Conservation (phyloP, 1,140 invertebrate genomes). For the Steinernema khuongi region DNA sequence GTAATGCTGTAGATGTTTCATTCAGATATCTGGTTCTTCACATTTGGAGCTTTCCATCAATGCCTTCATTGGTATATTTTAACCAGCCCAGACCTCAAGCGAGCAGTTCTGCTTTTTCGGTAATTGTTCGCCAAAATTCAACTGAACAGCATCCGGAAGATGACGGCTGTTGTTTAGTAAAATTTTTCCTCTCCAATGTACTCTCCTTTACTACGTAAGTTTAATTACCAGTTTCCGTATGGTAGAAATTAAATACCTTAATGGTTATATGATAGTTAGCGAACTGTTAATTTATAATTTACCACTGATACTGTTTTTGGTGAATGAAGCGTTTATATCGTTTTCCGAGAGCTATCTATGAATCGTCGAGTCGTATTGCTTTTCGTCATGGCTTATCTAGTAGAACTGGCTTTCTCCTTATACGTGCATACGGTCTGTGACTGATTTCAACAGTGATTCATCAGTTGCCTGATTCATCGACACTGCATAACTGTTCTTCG, state of each 20-base stretch:
- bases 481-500: conserved; percentile 21
- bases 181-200: conserved; percentile 50
- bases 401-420: conserved; percentile 19
- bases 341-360: not conserved
- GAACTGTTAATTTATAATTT: not conserved
- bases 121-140: conserved; percentile 31
- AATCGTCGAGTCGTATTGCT: not conserved
- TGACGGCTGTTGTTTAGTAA: conserved; percentile 50
- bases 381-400: conserved; percentile 13
- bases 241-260: not conserved
- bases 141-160: conserved; percentile 38
- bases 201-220: conserved; percentile 49
- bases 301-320: not conserved
- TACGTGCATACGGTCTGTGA: not conserved
- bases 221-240: not conserved
- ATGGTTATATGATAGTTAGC: not conserved
- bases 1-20: no score
- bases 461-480: not conserved
- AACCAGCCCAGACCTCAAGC: conserved; percentile 13
- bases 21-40: no score
- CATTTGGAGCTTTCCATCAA: not conserved
- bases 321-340: not conserved
- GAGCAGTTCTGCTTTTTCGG: not conserved
- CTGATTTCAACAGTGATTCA: not conserved
- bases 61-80: conserved; percentile 17